Percentiles rank a stretch among this genome's conserved stretches.
These are phyloP conservation scores for Eumacrocentrus americanus DNA, from an alignment of 2,888 invertebrate genomes.

Conservation along the genomic window DNA sequence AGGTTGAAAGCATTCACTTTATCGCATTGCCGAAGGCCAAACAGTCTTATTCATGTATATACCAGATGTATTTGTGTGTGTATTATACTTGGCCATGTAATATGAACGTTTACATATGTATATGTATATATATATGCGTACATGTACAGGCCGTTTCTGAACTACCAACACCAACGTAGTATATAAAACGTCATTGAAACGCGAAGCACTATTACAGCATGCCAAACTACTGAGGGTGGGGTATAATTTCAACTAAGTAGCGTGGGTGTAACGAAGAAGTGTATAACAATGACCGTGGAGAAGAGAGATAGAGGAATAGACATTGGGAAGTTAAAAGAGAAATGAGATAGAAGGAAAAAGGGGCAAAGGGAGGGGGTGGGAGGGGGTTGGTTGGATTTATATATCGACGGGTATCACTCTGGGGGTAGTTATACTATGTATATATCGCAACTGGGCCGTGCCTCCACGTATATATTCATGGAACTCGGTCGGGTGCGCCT, in stretches of 20 bases:
- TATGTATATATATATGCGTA: not conserved
- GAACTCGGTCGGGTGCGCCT: constrained; percentile 11
- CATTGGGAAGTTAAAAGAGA: too few relatives aligned
- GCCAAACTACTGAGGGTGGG: constrained; percentile 17
- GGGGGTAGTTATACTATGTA: not conserved
- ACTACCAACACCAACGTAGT: constrained; percentile 5
- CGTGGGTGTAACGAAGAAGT: too few relatives aligned
- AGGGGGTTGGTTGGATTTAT: not conserved
- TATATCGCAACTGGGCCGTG: not conserved
- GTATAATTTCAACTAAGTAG: too few relatives aligned
- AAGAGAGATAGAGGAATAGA: not conserved
- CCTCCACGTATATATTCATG: constrained; percentile 3
- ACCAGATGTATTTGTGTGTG: not conserved
- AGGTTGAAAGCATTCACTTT: constrained; percentile 1
- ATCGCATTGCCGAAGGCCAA: constrained; percentile 17
- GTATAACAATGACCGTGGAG: too few relatives aligned
- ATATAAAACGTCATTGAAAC: constrained; percentile 12
- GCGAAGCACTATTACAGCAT: constrained; percentile 25
- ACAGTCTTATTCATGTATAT: not conserved
- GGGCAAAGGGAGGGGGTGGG: too few relatives aligned
- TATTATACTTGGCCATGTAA: constrained; percentile 4
- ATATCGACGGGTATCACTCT: not conserved
- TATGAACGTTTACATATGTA: not conserved
- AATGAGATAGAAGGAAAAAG: too few relatives aligned
- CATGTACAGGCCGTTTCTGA: not conserved